Evolutionary conservation across 2,113 vertebrate species (phyloP).

Genomic region (Hucho hucho): DNA sequence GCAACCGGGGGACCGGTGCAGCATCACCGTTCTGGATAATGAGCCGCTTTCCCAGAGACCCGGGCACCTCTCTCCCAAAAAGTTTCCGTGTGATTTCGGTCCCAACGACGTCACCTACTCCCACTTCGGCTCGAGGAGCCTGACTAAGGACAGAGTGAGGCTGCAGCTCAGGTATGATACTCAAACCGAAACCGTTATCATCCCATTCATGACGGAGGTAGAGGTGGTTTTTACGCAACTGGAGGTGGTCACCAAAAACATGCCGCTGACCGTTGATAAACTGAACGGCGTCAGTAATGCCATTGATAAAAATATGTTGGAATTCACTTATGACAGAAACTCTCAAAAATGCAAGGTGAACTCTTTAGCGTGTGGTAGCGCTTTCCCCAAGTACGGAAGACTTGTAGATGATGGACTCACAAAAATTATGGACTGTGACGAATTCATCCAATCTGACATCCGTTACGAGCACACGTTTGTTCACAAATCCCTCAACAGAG

Average conservation of each 20-base stretch:
- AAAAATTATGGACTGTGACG: slow-evolving; percentile 83
- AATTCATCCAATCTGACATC: slow-evolving; percentile 80
- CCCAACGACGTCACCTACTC: slow-evolving; percentile 85
- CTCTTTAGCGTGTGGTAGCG: slow-evolving; percentile 67
- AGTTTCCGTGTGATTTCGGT: slow-evolving; percentile 92
- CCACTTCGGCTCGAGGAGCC: slow-evolving; percentile 90
- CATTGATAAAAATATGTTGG: slow-evolving; percentile 81
- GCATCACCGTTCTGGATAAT: slow-evolving; percentile 85
- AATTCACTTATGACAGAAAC: slow-evolving; percentile 83
- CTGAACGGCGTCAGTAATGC: slow-evolving; percentile 83
- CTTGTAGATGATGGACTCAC: slow-evolving; percentile 74
- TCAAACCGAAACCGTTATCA: slow-evolving; percentile 80
- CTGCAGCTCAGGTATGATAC: slow-evolving; percentile 93
- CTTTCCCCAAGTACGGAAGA: slow-evolving; percentile 85
- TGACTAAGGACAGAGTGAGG: slow-evolving; percentile 81
- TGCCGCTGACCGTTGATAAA: slow-evolving; percentile 85
- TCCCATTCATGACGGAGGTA: slow-evolving; percentile 90
- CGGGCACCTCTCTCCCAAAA: slow-evolving; percentile 84
- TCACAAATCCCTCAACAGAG: slow-evolving; percentile 83
- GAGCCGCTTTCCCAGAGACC: slow-evolving; percentile 88
- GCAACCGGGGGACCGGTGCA: slow-evolving; percentile 87
- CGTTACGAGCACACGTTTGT: slow-evolving; percentile 85
- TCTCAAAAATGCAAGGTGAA: slow-evolving; percentile 81
- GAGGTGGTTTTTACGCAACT: slow-evolving; percentile 92
- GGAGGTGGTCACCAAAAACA: slow-evolving; percentile 88